These are phyloP conservation scores for Papilio demoleus DNA, from an alignment of 2,888 invertebrate genomes.

Conservation along the genomic window DNA sequence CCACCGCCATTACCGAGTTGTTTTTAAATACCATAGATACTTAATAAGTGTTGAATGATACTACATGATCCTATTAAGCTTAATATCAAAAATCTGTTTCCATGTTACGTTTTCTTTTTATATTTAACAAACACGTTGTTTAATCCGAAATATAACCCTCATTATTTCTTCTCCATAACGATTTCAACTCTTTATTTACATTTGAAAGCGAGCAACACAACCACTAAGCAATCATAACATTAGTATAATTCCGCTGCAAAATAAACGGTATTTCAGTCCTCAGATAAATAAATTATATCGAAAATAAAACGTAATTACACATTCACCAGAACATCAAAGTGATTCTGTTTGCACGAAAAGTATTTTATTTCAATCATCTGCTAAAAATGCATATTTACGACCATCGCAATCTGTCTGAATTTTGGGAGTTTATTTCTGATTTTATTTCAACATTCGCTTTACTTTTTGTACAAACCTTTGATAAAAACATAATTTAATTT, in stretches of 20 bases:
- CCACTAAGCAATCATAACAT: conserved; percentile 10
- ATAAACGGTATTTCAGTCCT: conserved; percentile 16
- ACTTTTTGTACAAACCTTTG: not conserved
- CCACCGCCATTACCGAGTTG: no score
- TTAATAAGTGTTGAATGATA: no score
- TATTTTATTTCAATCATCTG: conserved; percentile 28
- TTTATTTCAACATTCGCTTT: not conserved
- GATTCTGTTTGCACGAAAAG: conserved; percentile 20
- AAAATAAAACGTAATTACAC: conserved; percentile 28
- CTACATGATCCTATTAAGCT: no score
- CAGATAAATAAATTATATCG: conserved; percentile 7
- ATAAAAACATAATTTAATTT: not conserved
- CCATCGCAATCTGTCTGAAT: conserved; percentile 6
- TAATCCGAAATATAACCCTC: no score
- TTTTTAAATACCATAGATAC: no score
- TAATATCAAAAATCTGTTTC: no score
- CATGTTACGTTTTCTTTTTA: no score
- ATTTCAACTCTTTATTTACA: not conserved
- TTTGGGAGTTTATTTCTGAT: conserved; percentile 14
- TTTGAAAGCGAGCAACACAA: not conserved
- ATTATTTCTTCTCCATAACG: not conserved
- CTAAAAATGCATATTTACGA: conserved; percentile 36
- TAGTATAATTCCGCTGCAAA: conserved; percentile 7
- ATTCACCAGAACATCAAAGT: conserved; percentile 23
- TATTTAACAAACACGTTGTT: no score